Conservation (phyloP, 2,888 invertebrate genomes). For the Drosophila paucipuncta region DNA sequence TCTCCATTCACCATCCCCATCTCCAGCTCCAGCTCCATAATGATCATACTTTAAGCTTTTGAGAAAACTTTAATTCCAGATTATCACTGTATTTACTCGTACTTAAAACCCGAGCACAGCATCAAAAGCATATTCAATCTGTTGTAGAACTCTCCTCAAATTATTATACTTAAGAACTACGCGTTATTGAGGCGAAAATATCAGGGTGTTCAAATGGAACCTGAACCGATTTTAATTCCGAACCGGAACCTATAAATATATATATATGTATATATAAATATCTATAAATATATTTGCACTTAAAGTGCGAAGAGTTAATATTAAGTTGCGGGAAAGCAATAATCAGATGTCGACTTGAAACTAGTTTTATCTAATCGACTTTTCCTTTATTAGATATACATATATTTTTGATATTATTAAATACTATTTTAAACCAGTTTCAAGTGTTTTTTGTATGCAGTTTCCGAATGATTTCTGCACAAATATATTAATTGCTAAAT, state of each 20-base stretch:
- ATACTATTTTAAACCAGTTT: neutral
- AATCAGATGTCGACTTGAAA: neutral
- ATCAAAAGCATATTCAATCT: conserved; percentile 6
- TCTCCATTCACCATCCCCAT: neutral
- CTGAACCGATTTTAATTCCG: neutral
- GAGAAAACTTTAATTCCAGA: conserved; percentile 41
- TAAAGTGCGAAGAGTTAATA: neutral
- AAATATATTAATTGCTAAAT: neutral
- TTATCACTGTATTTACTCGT: conserved; percentile 46
- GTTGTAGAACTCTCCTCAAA: neutral
- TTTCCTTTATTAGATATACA: neutral
- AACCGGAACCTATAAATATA: no score
- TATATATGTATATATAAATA: neutral
- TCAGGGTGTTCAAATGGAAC: neutral
- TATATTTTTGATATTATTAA: neutral
- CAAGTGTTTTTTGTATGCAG: neutral
- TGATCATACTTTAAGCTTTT: conserved; percentile 26
- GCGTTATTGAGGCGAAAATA: neutral
- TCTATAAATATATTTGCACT: neutral
- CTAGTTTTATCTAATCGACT: neutral
- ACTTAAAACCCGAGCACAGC: conserved; percentile 31
- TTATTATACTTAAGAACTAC: neutral
- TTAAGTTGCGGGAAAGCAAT: neutral
- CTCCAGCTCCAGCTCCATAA: conserved; percentile 26
- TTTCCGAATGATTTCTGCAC: neutral